Conservation (phyloP, 2,797 vertebrate genomes). For the Gadopsis marmoratus region DNA sequence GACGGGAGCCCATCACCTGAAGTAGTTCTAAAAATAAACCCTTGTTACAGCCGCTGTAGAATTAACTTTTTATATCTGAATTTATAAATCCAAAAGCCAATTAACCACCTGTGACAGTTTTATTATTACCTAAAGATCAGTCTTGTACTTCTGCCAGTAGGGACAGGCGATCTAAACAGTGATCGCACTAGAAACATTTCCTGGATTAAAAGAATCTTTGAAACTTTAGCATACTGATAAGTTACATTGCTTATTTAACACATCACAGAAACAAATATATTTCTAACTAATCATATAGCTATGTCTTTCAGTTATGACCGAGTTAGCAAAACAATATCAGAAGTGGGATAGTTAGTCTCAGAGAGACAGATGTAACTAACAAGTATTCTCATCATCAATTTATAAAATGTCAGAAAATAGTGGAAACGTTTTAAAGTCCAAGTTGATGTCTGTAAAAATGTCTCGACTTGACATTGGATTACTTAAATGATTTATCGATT, state of each 20-base stretch:
- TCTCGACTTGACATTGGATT: background rate
- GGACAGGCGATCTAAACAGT: background rate
- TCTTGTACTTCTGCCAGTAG: background rate
- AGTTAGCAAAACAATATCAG: background rate
- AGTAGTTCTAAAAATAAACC: constrained; percentile 15
- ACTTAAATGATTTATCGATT: background rate
- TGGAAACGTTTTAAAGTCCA: background rate
- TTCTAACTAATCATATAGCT: background rate
- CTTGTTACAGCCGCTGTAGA: background rate
- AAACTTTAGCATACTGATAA: background rate
- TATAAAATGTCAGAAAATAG: background rate
- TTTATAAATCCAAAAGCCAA: background rate
- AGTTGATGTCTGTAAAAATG: background rate
- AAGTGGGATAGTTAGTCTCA: background rate
- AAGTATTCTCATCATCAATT: no score
- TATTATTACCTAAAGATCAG: constrained; percentile 2
- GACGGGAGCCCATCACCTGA: background rate
- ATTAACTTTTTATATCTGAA: background rate
- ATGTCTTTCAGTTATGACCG: background rate
- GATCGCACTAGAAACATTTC: background rate
- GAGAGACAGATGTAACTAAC: background rate
- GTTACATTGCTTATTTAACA: no score
- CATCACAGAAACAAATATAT: background rate
- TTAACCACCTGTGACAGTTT: background rate
- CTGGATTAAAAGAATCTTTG: background rate